Percentiles rank a stretch among this genome's conserved stretches.
Evolutionary conservation across 2,797 vertebrate species (phyloP).

Genomic region (Girardinus metallicus): DNA sequence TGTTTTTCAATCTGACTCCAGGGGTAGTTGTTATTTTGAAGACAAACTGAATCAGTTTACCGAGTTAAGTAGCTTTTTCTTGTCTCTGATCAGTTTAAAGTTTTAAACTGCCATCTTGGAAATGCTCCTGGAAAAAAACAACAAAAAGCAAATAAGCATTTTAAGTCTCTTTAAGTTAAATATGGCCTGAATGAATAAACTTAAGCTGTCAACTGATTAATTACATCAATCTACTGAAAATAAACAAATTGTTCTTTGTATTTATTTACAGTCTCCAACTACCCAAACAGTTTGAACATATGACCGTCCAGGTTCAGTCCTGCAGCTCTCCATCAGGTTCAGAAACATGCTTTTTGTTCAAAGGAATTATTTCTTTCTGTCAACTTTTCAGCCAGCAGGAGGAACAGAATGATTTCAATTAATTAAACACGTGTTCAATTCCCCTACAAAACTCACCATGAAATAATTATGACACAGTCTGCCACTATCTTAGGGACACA

Average conservation of each 20-base stretch:
- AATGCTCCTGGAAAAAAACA: too few species aligned
- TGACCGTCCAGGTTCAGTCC: neutral
- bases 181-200: neutral
- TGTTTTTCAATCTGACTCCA: too few species aligned
- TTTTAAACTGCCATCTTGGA: too few species aligned
- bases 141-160: neutral
- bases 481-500: constrained; percentile 23
- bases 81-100: too few species aligned
- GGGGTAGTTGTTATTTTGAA: too few species aligned
- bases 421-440: constrained; percentile 47
- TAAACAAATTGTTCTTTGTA: neutral
- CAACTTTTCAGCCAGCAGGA: constrained; percentile 10
- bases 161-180: neutral
- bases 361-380: neutral
- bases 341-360: neutral
- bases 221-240: neutral
- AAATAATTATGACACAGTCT: constrained; percentile 65
- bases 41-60: too few species aligned
- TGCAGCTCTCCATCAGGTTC: neutral
- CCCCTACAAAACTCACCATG: constrained; percentile 45
- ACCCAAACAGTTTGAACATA: neutral
- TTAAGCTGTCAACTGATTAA: neutral
- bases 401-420: constrained; percentile 29
- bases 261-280: neutral
- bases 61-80: too few species aligned